phyloP scores from a whole-genome alignment of 1,140 invertebrate species.

The Augochlora pura region DNA sequence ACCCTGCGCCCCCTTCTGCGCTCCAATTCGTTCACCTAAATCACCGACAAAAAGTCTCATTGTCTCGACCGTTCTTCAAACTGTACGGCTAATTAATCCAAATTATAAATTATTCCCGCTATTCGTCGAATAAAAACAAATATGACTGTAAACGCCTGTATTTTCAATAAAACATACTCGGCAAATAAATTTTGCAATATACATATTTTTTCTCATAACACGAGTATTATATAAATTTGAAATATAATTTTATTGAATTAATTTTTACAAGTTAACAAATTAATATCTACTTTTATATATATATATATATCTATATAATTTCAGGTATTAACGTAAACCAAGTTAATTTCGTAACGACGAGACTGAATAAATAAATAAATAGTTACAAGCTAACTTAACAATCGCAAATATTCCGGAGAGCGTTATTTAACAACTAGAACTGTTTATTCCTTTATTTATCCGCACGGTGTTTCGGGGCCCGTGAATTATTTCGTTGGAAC shows the following conservation, averaged over 20 bases:
- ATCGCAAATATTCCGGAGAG: no score
- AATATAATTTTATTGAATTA: no score
- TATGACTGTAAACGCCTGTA: background rate
- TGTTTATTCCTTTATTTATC: background rate
- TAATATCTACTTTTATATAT: no score
- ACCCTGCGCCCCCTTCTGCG: slow-evolving; percentile 52
- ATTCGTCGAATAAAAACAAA: background rate
- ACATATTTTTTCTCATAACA: no score
- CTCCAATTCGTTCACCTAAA: slow-evolving; percentile 69
- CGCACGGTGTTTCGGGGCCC: background rate
- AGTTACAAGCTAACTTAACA: no score
- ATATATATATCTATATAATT: no score
- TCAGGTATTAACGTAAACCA: no score
- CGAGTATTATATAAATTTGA: no score
- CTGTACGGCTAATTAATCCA: slow-evolving; percentile 71
- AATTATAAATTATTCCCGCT: slow-evolving; percentile 52
- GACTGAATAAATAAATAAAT: no score
- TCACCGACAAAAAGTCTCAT: slow-evolving; percentile 64
- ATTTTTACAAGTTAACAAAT: no score
- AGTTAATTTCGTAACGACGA: no score
- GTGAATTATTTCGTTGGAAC: background rate
- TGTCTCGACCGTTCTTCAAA: slow-evolving; percentile 40
- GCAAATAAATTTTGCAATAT: background rate
- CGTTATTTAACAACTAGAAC: no score
- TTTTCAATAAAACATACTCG: background rate